Conservation (phyloP, 2,113 vertebrate species). For the Cinclus mexicanus region DNA sequence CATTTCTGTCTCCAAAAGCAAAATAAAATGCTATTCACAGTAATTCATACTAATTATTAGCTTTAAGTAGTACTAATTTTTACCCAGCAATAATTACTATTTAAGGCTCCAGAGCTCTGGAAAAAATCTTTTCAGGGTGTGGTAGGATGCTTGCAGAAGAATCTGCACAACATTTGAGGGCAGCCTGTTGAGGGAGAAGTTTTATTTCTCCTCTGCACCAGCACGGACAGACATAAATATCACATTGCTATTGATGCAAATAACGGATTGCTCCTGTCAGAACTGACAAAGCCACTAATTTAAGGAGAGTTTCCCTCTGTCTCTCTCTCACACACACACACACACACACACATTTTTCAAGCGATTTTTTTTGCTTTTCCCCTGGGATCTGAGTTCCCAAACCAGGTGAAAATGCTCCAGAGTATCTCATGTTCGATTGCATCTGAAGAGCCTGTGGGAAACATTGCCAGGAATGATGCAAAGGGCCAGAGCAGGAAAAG, state of each 20-base stretch:
- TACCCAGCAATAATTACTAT: conserved; percentile 1
- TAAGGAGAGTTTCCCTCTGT: background rate
- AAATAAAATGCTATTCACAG: background rate
- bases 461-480: background rate
- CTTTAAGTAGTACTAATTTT: conserved; percentile 14
- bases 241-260: conserved; percentile 19
- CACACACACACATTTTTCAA: background rate
- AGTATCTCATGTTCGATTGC: background rate
- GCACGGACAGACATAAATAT: background rate
- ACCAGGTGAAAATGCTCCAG: background rate
- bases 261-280: background rate
- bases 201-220: background rate
- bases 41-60: background rate
- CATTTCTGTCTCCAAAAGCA: background rate
- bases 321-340: background rate
- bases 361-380: background rate
- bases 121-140: background rate
- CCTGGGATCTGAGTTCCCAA: background rate
- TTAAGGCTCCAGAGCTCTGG: background rate
- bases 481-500: accelerated
- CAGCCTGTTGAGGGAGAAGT: conserved; percentile 31
- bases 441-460: background rate
- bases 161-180: background rate
- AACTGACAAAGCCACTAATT: background rate
- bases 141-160: background rate